Conservation (phyloP, 2,113 vertebrate genomes). For the Pagrus major region DNA sequence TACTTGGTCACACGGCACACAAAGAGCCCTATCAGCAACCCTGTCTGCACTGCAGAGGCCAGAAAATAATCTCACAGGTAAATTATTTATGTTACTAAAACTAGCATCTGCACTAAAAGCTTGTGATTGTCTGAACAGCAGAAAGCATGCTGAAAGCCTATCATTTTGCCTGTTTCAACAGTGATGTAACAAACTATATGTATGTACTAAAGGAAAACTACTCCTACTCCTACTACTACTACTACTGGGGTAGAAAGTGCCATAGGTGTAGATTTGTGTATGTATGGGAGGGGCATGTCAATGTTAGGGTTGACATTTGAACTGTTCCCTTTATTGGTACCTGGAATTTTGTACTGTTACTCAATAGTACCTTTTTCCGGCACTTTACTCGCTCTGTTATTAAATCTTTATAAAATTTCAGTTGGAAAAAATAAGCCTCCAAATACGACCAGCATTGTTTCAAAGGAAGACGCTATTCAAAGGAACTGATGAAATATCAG, state of each 20-base stretch:
- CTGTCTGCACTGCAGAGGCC: conserved; percentile 73
- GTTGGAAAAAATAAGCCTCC: too few species aligned
- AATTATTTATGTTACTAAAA: conserved; percentile 90
- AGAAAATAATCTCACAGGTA: conserved; percentile 79
- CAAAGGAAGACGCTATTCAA: too few species aligned
- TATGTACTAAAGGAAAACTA: neutral
- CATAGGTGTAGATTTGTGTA: neutral
- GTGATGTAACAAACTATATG: neutral
- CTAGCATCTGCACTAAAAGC: conserved; percentile 86
- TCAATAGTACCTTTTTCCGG: too few species aligned
- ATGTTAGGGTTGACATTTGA: neutral
- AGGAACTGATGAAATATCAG: too few species aligned
- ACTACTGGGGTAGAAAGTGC: neutral
- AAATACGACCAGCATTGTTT: too few species aligned
- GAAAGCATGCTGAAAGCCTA: conserved; percentile 43
- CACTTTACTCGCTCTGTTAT: too few species aligned
- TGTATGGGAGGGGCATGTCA: neutral
- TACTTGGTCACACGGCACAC: conserved; percentile 66
- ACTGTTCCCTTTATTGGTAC: too few species aligned
- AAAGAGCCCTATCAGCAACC: conserved; percentile 83
- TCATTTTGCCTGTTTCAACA: conserved; percentile 38
- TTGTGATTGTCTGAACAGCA: conserved; percentile 68
- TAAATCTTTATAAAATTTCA: too few species aligned
- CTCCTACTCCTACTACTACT: neutral
- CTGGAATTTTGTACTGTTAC: too few species aligned